Base-by-base conservation (phyloP, 1,140 invertebrate species). In the Drosophila ohnishii region DNA sequence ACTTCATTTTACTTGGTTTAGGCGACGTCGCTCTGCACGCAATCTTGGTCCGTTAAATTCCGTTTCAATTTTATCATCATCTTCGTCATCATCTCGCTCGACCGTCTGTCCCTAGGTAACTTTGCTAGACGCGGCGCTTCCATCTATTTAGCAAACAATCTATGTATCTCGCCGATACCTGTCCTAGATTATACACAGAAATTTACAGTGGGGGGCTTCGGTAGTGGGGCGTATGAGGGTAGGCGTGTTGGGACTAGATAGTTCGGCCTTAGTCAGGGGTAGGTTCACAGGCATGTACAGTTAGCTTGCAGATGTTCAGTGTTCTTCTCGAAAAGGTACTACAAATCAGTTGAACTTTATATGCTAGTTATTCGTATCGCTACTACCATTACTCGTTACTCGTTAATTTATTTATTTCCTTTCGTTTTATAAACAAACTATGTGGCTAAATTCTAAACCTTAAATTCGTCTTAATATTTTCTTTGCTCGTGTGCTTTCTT, bases 31-130 rank as follows among this genome's bases (percentile, higher is more conserved):
- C 83, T 87, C 83, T 87, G 80, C 83, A 87, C 84, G 84, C 85
- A 88, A 76, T 87, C 84, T 87, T 87, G 84, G 84, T 87, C 84
- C 84, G 83, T 87, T 87, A 89, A 87, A 87, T 87, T 87, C 80
- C 80, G 76, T 88, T 87, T 77, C 76, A 84, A 80, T 87, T 75
- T 78, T 75, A 77, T 84, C 77, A 85, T 77, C 77, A 14, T 51
- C 28, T 1, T 50, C 5, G 16, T 13, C 48, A 13, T 22, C 5
- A 10, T 13, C 11, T 51, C 44, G 37, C 9, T 51, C 37, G 45
- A 62, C 30, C 61, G 47, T 55, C 37, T 66, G 44, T 22, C 16
- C 39, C 37, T 69, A 69, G 35, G 47, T 42, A 65, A 69, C 63
- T 34, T 35, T 37, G 61, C 51, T 71, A 64, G 77, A 84, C 73